Conservation (phyloP, 2,888 invertebrate species). For the Ethmia dodecea region DNA sequence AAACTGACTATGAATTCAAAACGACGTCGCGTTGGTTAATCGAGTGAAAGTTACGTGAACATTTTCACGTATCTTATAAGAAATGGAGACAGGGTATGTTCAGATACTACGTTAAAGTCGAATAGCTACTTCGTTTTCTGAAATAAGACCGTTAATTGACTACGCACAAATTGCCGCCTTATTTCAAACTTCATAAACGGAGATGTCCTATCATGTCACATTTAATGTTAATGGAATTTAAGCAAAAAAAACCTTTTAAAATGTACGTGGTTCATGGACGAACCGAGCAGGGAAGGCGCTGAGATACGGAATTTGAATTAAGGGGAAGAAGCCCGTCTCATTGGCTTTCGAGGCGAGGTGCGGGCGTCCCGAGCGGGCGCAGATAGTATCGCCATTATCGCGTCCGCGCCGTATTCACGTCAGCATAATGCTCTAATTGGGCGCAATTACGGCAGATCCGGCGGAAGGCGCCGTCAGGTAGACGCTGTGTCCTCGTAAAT, state of each 20-base stretch:
- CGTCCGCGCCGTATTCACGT: conserved; percentile 72
- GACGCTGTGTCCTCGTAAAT: conserved; percentile 70
- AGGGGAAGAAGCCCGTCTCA: conserved; percentile 51
- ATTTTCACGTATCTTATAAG: conserved; percentile 55
- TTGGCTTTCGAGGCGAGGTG: conserved; percentile 39
- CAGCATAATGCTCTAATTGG: conserved; percentile 77
- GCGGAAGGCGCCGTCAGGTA: conserved; percentile 69
- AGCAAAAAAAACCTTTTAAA: too few species aligned
- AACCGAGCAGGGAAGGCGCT: conserved; percentile 49
- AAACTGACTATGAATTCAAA: conserved; percentile 54
- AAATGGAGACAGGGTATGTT: conserved; percentile 49
- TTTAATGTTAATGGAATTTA: too few species aligned
- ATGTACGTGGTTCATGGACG: too few species aligned
- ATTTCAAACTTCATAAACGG: too few species aligned
- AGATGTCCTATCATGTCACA: too few species aligned
- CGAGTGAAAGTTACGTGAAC: conserved; percentile 66
- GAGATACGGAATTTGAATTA: conserved; percentile 64
- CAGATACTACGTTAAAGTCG: not conserved
- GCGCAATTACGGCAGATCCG: conserved; percentile 70
- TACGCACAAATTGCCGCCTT: too few species aligned
- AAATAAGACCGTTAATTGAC: too few species aligned
- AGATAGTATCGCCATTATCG: conserved; percentile 72
- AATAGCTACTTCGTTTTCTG: too few species aligned
- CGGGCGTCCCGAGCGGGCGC: conserved; percentile 27
- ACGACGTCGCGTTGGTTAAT: conserved; percentile 58